Conservation (phyloP, 2,797 vertebrate genomes). For the Acipenser oxyrinchus region DNA sequence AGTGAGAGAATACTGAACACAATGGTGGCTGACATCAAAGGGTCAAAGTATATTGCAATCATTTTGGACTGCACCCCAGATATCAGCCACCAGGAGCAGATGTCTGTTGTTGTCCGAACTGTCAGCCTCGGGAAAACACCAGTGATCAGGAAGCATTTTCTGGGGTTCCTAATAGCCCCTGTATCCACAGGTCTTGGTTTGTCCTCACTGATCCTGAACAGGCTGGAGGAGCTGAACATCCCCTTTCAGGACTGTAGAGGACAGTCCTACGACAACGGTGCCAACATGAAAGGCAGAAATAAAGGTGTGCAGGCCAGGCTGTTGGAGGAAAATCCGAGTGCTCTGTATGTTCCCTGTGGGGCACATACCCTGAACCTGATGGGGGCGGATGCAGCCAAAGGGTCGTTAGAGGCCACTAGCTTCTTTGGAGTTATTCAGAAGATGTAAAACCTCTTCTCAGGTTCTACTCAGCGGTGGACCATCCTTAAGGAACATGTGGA, state of each 20-base stretch:
- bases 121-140: slow-evolving; percentile 15
- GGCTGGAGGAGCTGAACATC: slow-evolving; percentile 26
- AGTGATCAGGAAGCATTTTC: slow-evolving; percentile 22
- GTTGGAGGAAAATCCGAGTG: not conserved
- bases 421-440: slow-evolving; percentile 15
- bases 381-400: slow-evolving; percentile 13
- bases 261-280: slow-evolving; percentile 27
- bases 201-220: slow-evolving; percentile 22
- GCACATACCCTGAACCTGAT: slow-evolving; percentile 10
- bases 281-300: too few relatives aligned
- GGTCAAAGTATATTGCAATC: slow-evolving; percentile 16
- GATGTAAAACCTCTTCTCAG: slow-evolving; percentile 15
- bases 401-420: slow-evolving; percentile 4
- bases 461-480: not conserved
- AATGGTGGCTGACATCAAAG: slow-evolving; percentile 21
- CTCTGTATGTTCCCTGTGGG: slow-evolving; percentile 16
- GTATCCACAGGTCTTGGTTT: slow-evolving; percentile 18
- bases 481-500: too few relatives aligned
- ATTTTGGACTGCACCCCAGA: slow-evolving; percentile 28
- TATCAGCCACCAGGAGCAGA: slow-evolving; percentile 22
- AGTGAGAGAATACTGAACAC: slow-evolving; percentile 14
- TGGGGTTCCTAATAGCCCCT: slow-evolving; percentile 18
- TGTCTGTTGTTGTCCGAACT: slow-evolving; percentile 13
- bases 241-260: slow-evolving; percentile 26
- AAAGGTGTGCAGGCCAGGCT: slow-evolving; percentile 13